These are phyloP conservation scores for Yponomeuta sedellus DNA, from an alignment of 2,888 invertebrate genomes.

Conservation along the genomic window DNA sequence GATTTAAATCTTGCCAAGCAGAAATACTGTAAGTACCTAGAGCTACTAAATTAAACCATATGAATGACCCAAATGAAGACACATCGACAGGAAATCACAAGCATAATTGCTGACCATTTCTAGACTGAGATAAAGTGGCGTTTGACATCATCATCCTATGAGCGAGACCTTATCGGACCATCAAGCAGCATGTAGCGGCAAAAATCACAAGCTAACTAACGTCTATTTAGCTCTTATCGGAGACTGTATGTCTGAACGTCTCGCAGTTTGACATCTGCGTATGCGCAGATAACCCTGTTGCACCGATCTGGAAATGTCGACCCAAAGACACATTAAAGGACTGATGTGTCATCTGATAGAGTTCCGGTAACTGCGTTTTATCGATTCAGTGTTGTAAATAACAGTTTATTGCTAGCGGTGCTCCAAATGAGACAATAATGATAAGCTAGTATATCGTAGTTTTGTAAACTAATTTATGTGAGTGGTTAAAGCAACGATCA, in stretches of 20 bases:
- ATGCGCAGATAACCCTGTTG: constrained; percentile 15
- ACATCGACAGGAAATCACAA: constrained; percentile 1
- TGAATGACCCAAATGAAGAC: background rate
- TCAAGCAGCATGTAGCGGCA: background rate
- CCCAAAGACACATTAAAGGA: constrained; percentile 37
- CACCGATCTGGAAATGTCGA: constrained; percentile 22
- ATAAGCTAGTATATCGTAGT: background rate
- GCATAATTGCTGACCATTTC: background rate
- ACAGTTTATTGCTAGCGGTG: background rate
- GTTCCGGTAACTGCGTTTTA: background rate
- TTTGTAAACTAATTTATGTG: constrained; percentile 4
- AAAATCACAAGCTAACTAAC: background rate
- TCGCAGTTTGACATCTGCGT: constrained; percentile 18
- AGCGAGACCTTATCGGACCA: background rate
- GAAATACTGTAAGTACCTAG: too few species aligned
- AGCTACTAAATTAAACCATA: background rate
- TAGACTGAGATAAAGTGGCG: background rate
- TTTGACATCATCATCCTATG: background rate
- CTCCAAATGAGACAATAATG: background rate
- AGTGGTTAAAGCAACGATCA: too few species aligned
- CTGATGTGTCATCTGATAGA: constrained; percentile 27
- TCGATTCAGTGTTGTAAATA: background rate
- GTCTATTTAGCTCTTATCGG: constrained; percentile 14
- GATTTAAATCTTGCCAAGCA: too few species aligned
- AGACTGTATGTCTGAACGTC: constrained; percentile 10